Evolutionary conservation across 2,888 invertebrate species (phyloP), one percentile per base, ranked within the genome.

Genomic region (Lasius platythorax): DNA sequence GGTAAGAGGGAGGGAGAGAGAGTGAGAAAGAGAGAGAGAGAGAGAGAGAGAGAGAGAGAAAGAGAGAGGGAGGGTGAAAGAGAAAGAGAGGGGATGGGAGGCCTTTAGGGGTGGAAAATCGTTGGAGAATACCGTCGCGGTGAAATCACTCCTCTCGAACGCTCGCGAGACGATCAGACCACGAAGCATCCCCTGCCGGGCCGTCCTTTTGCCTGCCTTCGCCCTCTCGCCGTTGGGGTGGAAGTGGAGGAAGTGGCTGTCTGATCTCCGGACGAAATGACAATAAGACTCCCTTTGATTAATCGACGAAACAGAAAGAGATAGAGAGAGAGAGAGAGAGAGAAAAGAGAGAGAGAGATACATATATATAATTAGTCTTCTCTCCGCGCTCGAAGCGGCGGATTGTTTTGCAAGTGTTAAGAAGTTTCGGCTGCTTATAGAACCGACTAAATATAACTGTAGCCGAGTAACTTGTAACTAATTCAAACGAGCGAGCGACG

Each of bases 111-210:
- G 37, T 64, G 64, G 63, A 70, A 86, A 79, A 72, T 66, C 70
- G 84, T 72, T 64, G 79, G 68, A 61, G 50, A 61, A 43, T 73
- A 73, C 79, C 79, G 79, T 79, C 79, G 79, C 79, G 79, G 79
- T 79, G 79, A 79, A 79, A 79, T 79, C 79, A 79, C 79, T 79
- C 73, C 79, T 79, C 79, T 79, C 79, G 79, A 79, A 79, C 79
- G 61, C 79, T 73, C 79, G 79, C 73, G 79, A 79, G 79, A 79
- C 79, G 73, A 73, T 79, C 79, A 79, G 79, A 79, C 79, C 79
- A 46, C 79, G 79, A 73, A 79, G 79, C 79, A 73, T 79, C 73
- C 73, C 53, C 73, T 61, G 79, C 72, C 72, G 72, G 15, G 46
- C 43, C 46, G 73, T 73, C 61, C 46, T 61, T 61, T 79, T 79